Conservation (phyloP, 2,888 invertebrate species). For the Drosophila emarginata region DNA sequence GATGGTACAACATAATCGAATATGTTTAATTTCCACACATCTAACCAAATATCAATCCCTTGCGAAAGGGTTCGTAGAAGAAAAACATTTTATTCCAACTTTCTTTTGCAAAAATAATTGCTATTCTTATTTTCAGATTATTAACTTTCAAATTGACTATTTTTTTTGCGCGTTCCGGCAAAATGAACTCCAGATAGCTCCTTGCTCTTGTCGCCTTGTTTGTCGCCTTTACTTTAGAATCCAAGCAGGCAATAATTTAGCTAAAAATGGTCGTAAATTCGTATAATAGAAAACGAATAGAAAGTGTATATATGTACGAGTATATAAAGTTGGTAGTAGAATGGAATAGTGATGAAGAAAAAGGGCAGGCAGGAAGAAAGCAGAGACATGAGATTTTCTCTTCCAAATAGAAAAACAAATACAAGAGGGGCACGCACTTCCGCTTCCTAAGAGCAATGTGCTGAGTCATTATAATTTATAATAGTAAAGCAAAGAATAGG, state of each 20-base stretch:
- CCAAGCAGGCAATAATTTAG: constrained; percentile 53
- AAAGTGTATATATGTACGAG: constrained; percentile 16
- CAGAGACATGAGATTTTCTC: constrained; percentile 33
- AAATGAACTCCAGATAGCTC: constrained; percentile 22
- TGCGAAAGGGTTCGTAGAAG: neutral
- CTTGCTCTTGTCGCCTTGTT: constrained; percentile 9
- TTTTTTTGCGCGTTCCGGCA: constrained; percentile 21
- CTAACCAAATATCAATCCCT: neutral
- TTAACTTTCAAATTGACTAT: constrained; percentile 49
- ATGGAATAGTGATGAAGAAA: neutral
- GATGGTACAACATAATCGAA: too few relatives aligned
- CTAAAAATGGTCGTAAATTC: constrained; percentile 58
- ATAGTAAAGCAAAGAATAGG: constrained; percentile 43
- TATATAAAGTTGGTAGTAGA: neutral
- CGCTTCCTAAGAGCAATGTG: constrained; percentile 48
- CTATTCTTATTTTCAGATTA: constrained; percentile 41
- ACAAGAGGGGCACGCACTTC: constrained; percentile 56
- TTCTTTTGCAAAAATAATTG: constrained; percentile 36
- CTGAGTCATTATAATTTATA: constrained; percentile 76
- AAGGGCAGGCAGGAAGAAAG: neutral
- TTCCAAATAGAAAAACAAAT: constrained; percentile 28
- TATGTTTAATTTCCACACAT: neutral
- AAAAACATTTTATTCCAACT: neutral
- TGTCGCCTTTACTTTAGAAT: constrained; percentile 42
- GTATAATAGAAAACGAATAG: constrained; percentile 38